Evolutionary conservation across 1,140 invertebrate genomes (phyloP), one percentile per base, ranked within the genome.

Genomic region (Spodoptera frugiperda): DNA sequence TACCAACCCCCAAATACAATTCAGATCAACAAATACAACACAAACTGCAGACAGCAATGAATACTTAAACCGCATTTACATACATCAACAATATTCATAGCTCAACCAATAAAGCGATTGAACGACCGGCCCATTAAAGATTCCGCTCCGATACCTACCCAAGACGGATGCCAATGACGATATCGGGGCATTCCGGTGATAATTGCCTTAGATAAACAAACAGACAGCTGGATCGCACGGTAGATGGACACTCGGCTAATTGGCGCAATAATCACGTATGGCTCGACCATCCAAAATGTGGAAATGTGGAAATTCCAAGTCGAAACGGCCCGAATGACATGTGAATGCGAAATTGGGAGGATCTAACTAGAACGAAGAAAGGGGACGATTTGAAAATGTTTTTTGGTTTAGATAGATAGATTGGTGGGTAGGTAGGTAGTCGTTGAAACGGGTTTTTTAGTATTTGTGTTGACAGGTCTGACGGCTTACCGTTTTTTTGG

Each of bases 141-240:
- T 67, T 67, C 19, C 44, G 44, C 15, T 6, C 21, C 17, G 48
- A 67, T 67, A 48, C 44, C n/a, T 48, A 49, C 39, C 46, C 65
- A 53, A 68, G 65, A 46, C 21, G 48, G 6, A 51, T 44, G 21
- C 21, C 65, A 17, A 53, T 21, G 65, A 14, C 51, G 68, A 72
- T 67, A 67, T 67, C 63, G 5, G 9, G 33, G 53, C 33, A 72
- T 72, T 72, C 33, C 39, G 39, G 8, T 46, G 68, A 72, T 72
- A 72, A 72, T 72, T 72, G 51, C 30, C 53, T 10, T 2, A 72
- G 68, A 72, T 72, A 72, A 72, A 72, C 68, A 72, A 30, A 21
- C 33, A 5, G 53, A 57, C 68, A 72, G 68, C 53, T 33, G 53
- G 68, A 72, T 57, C 19, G 68, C 53, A 72, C 53, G 65, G 48